phyloP scores from a whole-genome alignment of 2,888 invertebrate genomes.

The Metacarcinus magister region DNA sequence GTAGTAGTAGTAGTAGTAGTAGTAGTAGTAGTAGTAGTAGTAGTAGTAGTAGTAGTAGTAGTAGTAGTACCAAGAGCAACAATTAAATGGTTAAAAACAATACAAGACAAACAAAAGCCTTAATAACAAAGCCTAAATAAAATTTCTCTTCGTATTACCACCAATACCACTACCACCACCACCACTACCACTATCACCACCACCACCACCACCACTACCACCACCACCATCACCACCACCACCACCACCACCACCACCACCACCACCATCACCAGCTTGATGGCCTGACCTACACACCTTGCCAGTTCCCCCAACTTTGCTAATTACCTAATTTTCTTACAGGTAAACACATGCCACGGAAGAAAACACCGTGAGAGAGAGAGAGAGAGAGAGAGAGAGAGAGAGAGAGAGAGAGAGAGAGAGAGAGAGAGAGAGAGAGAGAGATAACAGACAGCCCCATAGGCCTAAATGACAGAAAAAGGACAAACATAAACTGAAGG shows the following conservation, averaged over 20 bases:
- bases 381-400: slow-evolving; percentile 70
- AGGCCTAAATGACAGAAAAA: no score
- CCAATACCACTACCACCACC: no score
- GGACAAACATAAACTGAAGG: slow-evolving; percentile 28
- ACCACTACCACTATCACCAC: no score
- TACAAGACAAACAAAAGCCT: neutral
- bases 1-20: neutral
- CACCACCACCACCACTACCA: no score
- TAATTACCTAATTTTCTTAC: neutral
- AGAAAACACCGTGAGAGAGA: slow-evolving; percentile 57
- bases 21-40: slow-evolving; percentile 29
- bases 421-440: slow-evolving; percentile 35
- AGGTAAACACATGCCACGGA: slow-evolving; percentile 30
- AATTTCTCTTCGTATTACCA: neutral
- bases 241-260: neutral
- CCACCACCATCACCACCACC: neutral
- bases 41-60: slow-evolving; percentile 48
- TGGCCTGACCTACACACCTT: slow-evolving; percentile 28
- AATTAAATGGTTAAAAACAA: neutral
- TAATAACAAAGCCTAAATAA: neutral
- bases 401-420: slow-evolving; percentile 66
- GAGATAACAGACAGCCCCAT: no score
- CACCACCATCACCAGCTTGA: neutral
- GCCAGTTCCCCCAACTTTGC: slow-evolving; percentile 43
- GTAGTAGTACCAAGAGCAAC: neutral